A percentile compares a stretch with the other conserved stretches of the same genome.
These are phyloP conservation scores for Ataeniobius toweri DNA, from an alignment of 2,797 vertebrate species.

Conservation along the genomic window DNA sequence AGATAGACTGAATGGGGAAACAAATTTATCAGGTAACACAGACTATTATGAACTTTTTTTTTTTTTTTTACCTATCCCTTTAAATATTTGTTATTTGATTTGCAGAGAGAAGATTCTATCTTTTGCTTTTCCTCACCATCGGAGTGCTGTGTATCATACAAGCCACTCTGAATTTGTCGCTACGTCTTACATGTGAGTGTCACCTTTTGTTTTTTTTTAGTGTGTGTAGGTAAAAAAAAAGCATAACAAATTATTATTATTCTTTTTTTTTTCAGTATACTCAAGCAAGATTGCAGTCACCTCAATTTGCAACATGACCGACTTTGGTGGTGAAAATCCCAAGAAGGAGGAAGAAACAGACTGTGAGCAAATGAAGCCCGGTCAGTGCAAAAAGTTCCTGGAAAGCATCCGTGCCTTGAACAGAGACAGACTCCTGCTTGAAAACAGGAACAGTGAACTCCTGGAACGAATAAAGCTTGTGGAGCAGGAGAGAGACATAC, in stretches of 20 bases:
- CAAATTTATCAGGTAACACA: slow-evolving; percentile 24
- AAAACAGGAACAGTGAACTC: slow-evolving; percentile 19
- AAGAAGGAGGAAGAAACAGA: background rate
- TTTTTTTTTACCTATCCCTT: background rate
- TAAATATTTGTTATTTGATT: background rate
- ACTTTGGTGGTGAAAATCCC: background rate
- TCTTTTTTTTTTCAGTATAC: slow-evolving; percentile 10
- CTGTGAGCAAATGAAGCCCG: background rate
- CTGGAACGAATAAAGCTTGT: rapidly evolving
- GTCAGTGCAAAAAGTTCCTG: slow-evolving; percentile 1
- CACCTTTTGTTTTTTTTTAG: background rate
- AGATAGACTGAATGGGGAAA: background rate
- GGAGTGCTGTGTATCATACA: slow-evolving; percentile 51
- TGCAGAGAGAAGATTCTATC: slow-evolving; percentile 26
- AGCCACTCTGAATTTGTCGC: slow-evolving; percentile 52
- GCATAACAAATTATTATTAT: background rate
- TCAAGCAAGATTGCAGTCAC: background rate
- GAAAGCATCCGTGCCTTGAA: slow-evolving; percentile 24
- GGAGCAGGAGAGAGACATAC: slow-evolving; percentile 3
- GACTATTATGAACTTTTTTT: background rate
- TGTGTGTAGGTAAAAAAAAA: background rate
- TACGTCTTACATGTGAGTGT: slow-evolving; percentile 46
- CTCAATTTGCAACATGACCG: background rate
- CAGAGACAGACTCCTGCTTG: slow-evolving; percentile 2
- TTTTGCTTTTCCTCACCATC: slow-evolving; percentile 38